Conservation (phyloP, 2,113 vertebrate species). For the Chaetorhynchus papuensis region DNA sequence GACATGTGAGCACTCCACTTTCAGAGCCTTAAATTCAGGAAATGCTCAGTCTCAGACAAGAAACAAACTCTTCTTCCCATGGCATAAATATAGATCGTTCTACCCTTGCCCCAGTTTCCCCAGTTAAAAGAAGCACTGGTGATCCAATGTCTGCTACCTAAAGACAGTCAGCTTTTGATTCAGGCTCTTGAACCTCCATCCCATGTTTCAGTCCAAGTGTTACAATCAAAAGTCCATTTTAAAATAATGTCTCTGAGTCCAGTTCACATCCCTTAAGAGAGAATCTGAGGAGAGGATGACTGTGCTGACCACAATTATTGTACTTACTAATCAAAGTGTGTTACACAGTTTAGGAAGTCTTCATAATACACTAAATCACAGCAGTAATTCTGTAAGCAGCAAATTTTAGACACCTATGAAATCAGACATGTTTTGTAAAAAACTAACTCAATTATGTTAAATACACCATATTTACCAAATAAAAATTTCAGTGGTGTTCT, state of each 20-base stretch:
- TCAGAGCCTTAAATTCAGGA: neutral
- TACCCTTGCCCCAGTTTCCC: accelerated
- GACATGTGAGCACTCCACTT: neutral
- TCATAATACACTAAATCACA: neutral
- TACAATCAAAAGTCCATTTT: neutral
- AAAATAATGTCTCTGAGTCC: neutral
- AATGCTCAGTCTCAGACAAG: neutral
- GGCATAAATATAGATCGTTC: neutral
- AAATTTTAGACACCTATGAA: neutral
- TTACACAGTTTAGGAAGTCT: neutral
- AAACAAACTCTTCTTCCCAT: neutral
- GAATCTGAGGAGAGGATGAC: neutral
- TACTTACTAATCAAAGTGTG: neutral
- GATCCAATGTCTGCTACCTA: neutral
- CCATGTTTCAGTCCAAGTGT: neutral
- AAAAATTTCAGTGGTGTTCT: neutral
- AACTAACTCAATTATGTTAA: neutral
- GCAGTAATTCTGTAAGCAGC: neutral
- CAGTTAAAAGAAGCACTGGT: neutral
- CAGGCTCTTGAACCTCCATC: neutral
- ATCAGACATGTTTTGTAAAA: neutral
- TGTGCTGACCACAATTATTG: neutral
- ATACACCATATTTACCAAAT: neutral
- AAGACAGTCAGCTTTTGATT: neutral
- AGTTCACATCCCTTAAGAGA: neutral